Base-by-base conservation (phyloP, 2,113 vertebrate species). In the Centropus bengalensis region DNA sequence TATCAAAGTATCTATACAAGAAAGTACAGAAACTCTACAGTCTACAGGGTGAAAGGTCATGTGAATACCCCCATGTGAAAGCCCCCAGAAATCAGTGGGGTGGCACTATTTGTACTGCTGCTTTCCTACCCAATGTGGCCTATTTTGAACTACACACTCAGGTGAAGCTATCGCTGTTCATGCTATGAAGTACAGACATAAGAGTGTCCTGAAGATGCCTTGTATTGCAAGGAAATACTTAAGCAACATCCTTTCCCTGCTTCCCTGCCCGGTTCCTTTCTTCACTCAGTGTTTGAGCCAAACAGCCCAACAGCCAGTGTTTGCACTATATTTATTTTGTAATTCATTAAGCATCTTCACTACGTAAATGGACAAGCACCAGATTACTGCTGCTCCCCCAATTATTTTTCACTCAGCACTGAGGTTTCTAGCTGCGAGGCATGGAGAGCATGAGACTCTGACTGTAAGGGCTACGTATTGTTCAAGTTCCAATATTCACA, bases 401-500 rank as follows among this genome's bases (percentile, higher is more conserved):
- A 33, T 52, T 58, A 67, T 68, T 92, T 90, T 86, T 70, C 2
- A 0, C 76, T 26, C 49, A 71, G 76, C n/a, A 32, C 68, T 64
- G 54, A 88, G 52, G 64, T 82, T 62, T 88, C 88, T 84, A 73
- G 66, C 45, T 82, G 76, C 13, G n/a, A 77, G 44, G 60, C 2
- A 4, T 83, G 87, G 93, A 92, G 63, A 93, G 56, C 78, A 69
- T 67, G 70, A 79, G 73, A 89, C 74, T 44, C 36, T 3, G 33
- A 84, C 52, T 68, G 64, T 40, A 79, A 75, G 51, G 71, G 54
- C 27, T 89, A 16, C 15, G 14, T 27, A 62, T 32, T 63, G 63
- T 92, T 92, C 80, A 73, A 38, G 52, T 80, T 94, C 91, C 97
- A 96, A 91, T 64, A 66, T 74, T 47, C 71, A 73, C 97, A 96